Base-by-base conservation (phyloP, 1,140 invertebrate genomes). In the Orius insidiosus region DNA sequence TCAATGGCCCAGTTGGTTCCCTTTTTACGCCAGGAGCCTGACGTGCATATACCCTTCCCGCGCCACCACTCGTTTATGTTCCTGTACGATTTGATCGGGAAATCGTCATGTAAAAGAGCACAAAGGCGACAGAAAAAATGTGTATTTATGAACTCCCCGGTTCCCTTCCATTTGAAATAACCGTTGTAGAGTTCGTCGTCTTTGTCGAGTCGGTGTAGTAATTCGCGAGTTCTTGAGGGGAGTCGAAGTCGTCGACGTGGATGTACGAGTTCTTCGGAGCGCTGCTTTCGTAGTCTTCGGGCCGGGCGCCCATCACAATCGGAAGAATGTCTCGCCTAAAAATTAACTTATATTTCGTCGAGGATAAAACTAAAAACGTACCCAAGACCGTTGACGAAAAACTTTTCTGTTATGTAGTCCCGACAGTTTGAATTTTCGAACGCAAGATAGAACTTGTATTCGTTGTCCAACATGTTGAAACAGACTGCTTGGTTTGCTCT, bases 331-430 rank as follows among this genome's bases (percentile, higher is more conserved):
- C 80, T 53, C 88, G 78, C 46, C 86, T 90, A 61, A n/a, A 62
- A 24, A n/a, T n/a, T n/a, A n/a, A n/a, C n/a, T 24, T 3, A 24
- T 4, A 24, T 24, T 24, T 24, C 24, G 14, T 36, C 3, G 3
- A 3, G 5, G 35, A 47, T n/a, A 11, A 10, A 15, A 7, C 6
- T 10, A 42, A 34, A 2, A 46, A 57, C 71, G 71, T 68, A 85
- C 81, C 79, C 74, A 13, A 94, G 66, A 41, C 86, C 88, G 60
- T 94, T 94, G 34, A 90, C 83, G 59, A 88, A 96, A 60, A 95
- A 90, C 60, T 98, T 98, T 60, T 97, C 93, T 0, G 92, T 96
- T 38, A 96, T 85, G 60, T 97, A 98, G 63, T 97, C 90, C 41
- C 76, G 72, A 62, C 93, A 98, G 56, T 96, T 90, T 0, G 89